A percentile compares a stretch with the other conserved stretches of the same genome.
Conservation (phyloP, 2,888 invertebrate genomes). For the Rhorus exstirpatorius region DNA sequence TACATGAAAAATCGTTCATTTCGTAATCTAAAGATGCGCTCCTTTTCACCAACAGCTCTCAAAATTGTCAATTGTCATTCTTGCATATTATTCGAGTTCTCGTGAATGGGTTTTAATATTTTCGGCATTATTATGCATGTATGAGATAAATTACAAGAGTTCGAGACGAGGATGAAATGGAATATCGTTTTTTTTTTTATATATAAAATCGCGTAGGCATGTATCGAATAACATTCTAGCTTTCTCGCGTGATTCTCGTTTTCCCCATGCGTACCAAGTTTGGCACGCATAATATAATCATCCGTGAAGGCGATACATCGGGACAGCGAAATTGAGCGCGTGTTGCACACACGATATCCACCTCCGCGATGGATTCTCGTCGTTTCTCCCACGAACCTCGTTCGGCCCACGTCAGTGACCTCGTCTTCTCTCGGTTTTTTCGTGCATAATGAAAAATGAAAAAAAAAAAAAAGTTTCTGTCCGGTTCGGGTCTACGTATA, state of each 20-base stretch:
- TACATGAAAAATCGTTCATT: not conserved
- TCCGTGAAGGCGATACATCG: conserved; percentile 7
- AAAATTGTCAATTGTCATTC: not conserved
- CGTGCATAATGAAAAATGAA: conserved; percentile 59
- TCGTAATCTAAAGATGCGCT: not conserved
- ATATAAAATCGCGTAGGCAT: conserved; percentile 62
- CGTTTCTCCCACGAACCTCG: conserved; percentile 57
- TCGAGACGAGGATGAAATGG: conserved; percentile 30
- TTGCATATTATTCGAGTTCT: too few species aligned
- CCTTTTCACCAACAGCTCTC: not conserved
- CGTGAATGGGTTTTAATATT: not conserved
- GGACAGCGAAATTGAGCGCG: conserved; percentile 46
- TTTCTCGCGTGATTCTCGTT: conserved; percentile 23
- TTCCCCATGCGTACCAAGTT: conserved; percentile 65
- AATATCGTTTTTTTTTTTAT: conserved; percentile 29
- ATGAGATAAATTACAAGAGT: conserved; percentile 26
- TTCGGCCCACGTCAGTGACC: conserved; percentile 72
- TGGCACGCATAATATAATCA: conserved; percentile 57
- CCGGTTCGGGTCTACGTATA: conserved; percentile 32
- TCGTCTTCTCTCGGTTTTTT: conserved; percentile 69
- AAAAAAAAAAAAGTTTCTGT: conserved; percentile 39
- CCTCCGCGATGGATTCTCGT: conserved; percentile 58
- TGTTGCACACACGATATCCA: conserved; percentile 57
- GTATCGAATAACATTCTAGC: conserved; percentile 33
- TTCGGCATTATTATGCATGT: not conserved